Evolutionary conservation across 2,113 vertebrate genomes (phyloP).

Genomic region (Pseudorhombus dupliciocellatus): DNA sequence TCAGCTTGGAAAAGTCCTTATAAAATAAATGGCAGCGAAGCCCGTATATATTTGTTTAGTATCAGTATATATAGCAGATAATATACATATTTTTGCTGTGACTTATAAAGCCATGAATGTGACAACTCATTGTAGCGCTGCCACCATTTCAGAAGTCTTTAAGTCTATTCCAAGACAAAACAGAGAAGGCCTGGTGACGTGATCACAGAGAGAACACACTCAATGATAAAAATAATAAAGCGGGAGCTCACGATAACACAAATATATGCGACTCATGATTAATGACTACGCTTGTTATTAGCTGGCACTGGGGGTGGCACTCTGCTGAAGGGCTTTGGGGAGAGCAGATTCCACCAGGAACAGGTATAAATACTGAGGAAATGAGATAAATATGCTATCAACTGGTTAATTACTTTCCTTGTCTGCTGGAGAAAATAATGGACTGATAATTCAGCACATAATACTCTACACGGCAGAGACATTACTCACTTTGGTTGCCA

Average conservation of each 20-base stretch:
- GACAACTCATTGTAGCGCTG: too few species aligned
- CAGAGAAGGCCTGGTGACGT: too few species aligned
- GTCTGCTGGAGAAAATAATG: constrained; percentile 59
- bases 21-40: too few species aligned
- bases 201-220: background rate
- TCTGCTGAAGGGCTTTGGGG: constrained; percentile 34
- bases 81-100: too few species aligned
- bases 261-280: constrained; percentile 31
- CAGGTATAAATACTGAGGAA: constrained; percentile 59
- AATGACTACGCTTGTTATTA: constrained; percentile 44
- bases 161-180: too few species aligned
- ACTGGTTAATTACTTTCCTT: constrained; percentile 69
- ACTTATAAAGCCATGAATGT: too few species aligned
- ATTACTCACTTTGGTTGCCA: constrained; percentile 42
- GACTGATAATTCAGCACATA: constrained; percentile 47
- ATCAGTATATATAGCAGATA: too few species aligned
- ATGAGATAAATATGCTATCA: constrained; percentile 66
- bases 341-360: constrained; percentile 35
- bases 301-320: constrained; percentile 2
- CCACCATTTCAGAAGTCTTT: too few species aligned
- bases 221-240: constrained; percentile 10
- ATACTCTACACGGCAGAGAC: constrained; percentile 16
- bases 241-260: constrained; percentile 34
- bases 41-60: too few species aligned
- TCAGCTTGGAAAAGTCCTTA: too few species aligned